Evolutionary conservation across 2,113 vertebrate species (phyloP), one percentile per base, ranked within the genome.

Genomic region (Corythoichthys haematopterus): DNA sequence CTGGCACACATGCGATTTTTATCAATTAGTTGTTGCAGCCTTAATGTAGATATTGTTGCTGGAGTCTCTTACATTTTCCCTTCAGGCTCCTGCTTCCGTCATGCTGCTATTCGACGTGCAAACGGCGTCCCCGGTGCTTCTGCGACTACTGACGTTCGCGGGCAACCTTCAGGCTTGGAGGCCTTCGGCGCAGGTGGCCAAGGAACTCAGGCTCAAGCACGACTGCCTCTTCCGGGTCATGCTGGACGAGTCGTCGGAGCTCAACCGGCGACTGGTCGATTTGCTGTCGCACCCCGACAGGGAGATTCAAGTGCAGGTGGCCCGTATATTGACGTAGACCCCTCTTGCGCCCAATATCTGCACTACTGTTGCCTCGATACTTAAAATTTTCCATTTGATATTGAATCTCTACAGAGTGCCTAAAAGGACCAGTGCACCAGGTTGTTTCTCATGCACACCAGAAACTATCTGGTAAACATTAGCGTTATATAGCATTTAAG

Each of bases 281-380:
- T 90, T 99, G 71, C 84, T 93, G 37, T 85, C 91, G 14, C 93
- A 98, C 71, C 88, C 90, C 0, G 93, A 96, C 46, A 74, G 4
- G 2, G 94, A 97, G 40, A 88, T 98, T 69, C 95, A 91, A 83
- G 88, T 92, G 60, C 93, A 97, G 80, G 94, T 93, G 84, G 92
- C 91, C 62, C 92, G 87, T 70, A 84, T 96, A 73, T 84, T 94
- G 78, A 85, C 85, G 2, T 92, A 91, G 64, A 68, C 47, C 36
- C 68, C 36, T 65, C 50, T 28, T 28, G 20, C 20, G 20, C 20
- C 1, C 52, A 55, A 2, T 33, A 28, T 66, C 51, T 60, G 52
- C 33, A 65, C 45, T 69, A 47, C 20, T 28, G 20, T 28, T 28
- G 20, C 20, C 20, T 28, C 20, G 20, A 28, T 28, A 28, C 20